Conservation (phyloP, 2,113 vertebrate genomes). For the Nyctereutes procyonoides region DNA sequence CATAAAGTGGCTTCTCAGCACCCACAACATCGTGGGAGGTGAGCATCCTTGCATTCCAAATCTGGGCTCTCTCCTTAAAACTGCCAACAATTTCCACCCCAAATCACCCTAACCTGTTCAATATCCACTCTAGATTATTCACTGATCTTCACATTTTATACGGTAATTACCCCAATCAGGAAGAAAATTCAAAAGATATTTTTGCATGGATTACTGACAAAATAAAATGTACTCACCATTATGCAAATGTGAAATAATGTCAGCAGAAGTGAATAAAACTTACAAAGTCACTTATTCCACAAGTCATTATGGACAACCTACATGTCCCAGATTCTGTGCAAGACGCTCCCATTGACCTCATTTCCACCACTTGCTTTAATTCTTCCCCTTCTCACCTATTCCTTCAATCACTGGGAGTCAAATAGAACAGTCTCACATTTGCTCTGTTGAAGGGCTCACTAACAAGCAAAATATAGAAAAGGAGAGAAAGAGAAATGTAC, state of each 20-base stretch:
- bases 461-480: conserved; percentile 1
- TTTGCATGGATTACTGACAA: conserved; percentile 38
- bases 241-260: background rate
- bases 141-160: conserved; percentile 7
- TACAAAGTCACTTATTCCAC: background rate
- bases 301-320: background rate
- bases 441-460: background rate
- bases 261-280: background rate
- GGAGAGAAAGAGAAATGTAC: background rate
- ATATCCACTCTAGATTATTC: background rate
- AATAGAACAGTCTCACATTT: background rate
- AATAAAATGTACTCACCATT: background rate
- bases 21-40: background rate
- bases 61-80: background rate
- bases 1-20: background rate
- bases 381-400: background rate
- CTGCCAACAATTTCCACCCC: background rate
- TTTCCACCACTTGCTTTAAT: background rate
- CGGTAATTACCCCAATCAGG: background rate
- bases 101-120: conserved; percentile 16
- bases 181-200: conserved; percentile 44
- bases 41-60: conserved; percentile 5
- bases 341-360: background rate
- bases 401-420: background rate
- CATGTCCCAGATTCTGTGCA: background rate